Conservation (phyloP, 2,113 vertebrate genomes). For the Poeciliopsis occidentalis region DNA sequence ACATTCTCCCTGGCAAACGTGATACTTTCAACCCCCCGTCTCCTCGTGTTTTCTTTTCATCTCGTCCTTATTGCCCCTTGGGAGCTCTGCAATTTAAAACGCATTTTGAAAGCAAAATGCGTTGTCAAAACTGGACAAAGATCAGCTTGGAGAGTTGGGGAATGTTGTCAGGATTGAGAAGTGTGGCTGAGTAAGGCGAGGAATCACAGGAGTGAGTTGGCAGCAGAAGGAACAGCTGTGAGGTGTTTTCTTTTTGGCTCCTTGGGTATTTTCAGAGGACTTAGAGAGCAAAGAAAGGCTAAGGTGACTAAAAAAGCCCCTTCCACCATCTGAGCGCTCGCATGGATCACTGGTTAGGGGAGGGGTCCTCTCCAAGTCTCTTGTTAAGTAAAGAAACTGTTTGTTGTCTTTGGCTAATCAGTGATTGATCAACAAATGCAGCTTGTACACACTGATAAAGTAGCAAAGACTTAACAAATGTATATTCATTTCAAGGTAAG, state of each 20-base stretch:
- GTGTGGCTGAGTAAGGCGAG: conserved; percentile 17
- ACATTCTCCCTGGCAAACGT: conserved; percentile 76
- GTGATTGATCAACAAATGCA: conserved; percentile 50
- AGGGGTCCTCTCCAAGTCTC: conserved; percentile 26
- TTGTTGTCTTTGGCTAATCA: conserved; percentile 57
- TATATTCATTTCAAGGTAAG: background rate
- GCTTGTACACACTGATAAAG: background rate
- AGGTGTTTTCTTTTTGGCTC: conserved; percentile 77
- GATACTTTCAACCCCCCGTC: conserved; percentile 63
- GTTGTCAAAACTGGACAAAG: conserved; percentile 18
- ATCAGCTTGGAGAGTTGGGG: conserved; percentile 22
- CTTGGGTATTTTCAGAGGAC: conserved; percentile 68
- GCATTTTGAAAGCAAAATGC: conserved; percentile 20
- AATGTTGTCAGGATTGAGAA: conserved; percentile 14
- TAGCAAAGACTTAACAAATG: too few relatives aligned
- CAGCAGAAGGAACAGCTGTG: conserved; percentile 71
- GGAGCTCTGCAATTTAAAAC: conserved; percentile 33
- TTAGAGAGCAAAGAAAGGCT: conserved; percentile 54
- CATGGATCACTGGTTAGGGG: conserved; percentile 43
- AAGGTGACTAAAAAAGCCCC: conserved; percentile 55
- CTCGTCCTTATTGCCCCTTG: conserved; percentile 35
- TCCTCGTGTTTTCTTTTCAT: conserved; percentile 43
- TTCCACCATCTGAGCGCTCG: conserved; percentile 38
- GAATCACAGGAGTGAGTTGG: conserved; percentile 55
- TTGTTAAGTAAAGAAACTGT: conserved; percentile 20